Base-by-base conservation (phyloP, 1,140 invertebrate species). In the Diachasmimorpha longicaudata region DNA sequence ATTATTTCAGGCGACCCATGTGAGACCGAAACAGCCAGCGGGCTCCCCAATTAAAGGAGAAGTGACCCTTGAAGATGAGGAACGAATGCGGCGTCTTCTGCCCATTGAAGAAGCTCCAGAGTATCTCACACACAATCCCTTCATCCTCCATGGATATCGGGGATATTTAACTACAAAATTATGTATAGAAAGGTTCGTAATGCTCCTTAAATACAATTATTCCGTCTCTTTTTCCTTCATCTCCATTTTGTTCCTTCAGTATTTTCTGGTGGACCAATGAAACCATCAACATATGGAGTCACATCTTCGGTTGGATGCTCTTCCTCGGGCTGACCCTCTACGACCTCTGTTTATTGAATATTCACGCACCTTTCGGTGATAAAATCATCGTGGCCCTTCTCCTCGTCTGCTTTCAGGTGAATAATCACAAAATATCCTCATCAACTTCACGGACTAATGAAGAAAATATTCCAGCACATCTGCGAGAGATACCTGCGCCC, bases 241-340 rank as follows among this genome's bases (percentile, higher is more conserved):
- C 2, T 31, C 31, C 2, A 72, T 36, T 25, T 72, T n/a, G n/a
- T n/a, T n/a, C n/a, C n/a, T 80, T 72, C 86, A 97, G 97, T 85
- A 91, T 97, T 84, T 97, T 98, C 89, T 96, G 96, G 93, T 97
- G 97, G 96, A 98, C 95, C 16, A 99, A 99, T 85, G 97, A 99
- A 88, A 98, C 97, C 4, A 92, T 99, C 79, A 99, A 99, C 82
- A 98, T 99, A 84, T 99, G 97, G 97, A 97, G 95, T 71, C 97
- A 99, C 87, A 90, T 99, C 78, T 93, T 97, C 77, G 97, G 97
- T 9, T 98, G 97, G 90, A 92, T 97, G 83, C 88, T 98, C 10
- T 96, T 99, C 80, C 88, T 96, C 19, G 93, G 93, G 19, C 88
- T 98, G 68, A 95, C 96, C 9, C 90, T 97, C 46, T 95, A 97